Conservation (phyloP, 2,888 invertebrate genomes). For the Leptura quadrifasciata region DNA sequence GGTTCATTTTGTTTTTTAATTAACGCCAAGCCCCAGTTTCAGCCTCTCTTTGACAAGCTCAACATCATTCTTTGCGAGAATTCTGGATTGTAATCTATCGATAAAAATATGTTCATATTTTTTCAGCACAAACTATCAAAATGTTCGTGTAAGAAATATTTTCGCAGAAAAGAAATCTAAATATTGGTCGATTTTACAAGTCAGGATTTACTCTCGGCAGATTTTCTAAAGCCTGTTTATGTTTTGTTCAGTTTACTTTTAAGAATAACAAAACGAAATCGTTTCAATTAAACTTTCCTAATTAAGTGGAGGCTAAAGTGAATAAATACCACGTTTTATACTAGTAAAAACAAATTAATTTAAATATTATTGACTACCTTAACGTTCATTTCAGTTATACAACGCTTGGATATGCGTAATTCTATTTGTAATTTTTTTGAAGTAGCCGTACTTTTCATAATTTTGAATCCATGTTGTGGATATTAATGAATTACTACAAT, state of each 20-base stretch:
- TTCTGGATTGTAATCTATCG: no score
- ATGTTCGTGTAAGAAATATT: not conserved
- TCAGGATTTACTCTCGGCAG: not conserved
- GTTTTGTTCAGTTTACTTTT: not conserved
- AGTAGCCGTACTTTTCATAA: no score
- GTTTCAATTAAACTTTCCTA: not conserved
- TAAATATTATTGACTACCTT: not conserved
- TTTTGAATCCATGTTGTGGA: no score
- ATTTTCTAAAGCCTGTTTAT: not conserved
- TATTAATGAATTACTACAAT: no score
- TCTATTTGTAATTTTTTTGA: not conserved
- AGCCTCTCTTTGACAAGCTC: no score
- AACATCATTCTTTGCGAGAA: no score
- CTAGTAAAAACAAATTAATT: not conserved
- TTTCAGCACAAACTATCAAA: not conserved
- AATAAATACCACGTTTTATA: not conserved
- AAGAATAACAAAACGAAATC: not conserved
- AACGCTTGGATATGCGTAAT: not conserved
- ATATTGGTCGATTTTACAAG: not conserved
- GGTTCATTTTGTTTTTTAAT: no score
- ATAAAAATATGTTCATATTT: not conserved
- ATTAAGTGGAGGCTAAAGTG: not conserved
- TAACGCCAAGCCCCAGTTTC: no score
- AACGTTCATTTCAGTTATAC: not conserved
- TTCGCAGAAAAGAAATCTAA: not conserved